phyloP scores from a whole-genome alignment of 2,797 vertebrate species.

The Protosalanx chinensis region DNA sequence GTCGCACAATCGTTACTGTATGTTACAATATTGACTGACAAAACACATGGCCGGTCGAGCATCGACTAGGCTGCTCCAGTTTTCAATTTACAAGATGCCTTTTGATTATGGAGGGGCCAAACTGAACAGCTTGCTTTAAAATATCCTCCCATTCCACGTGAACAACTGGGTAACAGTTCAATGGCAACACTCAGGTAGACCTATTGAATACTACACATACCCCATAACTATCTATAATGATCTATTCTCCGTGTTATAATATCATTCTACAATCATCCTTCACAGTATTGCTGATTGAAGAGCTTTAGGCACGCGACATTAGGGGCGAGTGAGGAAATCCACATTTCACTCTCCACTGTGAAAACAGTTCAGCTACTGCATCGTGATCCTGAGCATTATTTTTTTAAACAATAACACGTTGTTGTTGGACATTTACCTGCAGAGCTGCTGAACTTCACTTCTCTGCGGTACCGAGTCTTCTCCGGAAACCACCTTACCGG shows the following conservation, averaged over 20 bases:
- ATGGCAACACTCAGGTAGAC: not conserved
- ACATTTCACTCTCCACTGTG: not conserved
- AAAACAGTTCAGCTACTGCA: not conserved
- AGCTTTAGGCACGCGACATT: not conserved
- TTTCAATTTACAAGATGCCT: slow-evolving; percentile 21
- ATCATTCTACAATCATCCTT: not conserved
- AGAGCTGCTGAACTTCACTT: slow-evolving; percentile 70
- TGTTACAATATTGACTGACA: not conserved
- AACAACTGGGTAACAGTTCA: not conserved
- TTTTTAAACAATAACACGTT: not conserved
- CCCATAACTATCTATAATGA: not conserved
- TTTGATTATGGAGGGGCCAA: slow-evolving; percentile 25
- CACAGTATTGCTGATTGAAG: not conserved
- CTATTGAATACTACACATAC: not conserved
- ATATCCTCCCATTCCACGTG: slow-evolving; percentile 42
- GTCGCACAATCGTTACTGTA: too few species aligned
- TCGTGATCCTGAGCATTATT: not conserved
- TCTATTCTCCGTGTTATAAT: not conserved
- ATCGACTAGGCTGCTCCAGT: slow-evolving; percentile 18
- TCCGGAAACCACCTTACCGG: slow-evolving; percentile 4
- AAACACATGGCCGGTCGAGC: not conserved
- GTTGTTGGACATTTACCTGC: slow-evolving; percentile 53
- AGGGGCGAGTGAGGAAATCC: not conserved
- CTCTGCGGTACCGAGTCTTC: slow-evolving; percentile 56
- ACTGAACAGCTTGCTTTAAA: slow-evolving; percentile 31